Evolutionary conservation across 2,797 vertebrate species (phyloP).

Genomic region (Onychomys torridus): DNA sequence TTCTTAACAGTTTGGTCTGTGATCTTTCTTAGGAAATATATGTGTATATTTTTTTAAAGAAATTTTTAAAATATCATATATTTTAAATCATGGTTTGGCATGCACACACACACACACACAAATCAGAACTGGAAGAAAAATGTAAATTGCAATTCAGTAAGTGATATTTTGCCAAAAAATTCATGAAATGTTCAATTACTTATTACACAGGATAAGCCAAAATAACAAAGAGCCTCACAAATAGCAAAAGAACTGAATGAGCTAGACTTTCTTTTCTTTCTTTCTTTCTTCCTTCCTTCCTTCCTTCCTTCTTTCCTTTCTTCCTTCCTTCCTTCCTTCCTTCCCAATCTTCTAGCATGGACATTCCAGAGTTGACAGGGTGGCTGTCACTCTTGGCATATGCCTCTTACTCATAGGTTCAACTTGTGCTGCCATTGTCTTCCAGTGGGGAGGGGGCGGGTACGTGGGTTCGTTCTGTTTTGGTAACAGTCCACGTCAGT

Average conservation of each 20-base stretch:
- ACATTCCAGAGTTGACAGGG: background rate
- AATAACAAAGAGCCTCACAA: conserved; percentile 1
- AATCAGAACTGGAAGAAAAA: background rate
- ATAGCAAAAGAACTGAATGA: background rate
- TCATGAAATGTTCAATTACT: background rate
- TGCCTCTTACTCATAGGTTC: background rate
- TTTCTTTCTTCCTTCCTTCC: too few species aligned
- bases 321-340: background rate
- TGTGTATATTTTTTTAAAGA: background rate
- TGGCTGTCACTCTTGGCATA: background rate
- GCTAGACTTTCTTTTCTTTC: background rate
- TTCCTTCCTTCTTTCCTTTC: too few species aligned
- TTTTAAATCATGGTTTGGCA: conserved; percentile 14
- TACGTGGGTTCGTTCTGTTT: background rate
- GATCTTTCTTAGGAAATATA: background rate
- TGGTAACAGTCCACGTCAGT: background rate
- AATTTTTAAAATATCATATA: conserved; percentile 27
- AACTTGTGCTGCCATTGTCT: background rate
- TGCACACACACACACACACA: background rate
- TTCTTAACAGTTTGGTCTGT: background rate
- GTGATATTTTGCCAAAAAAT: background rate
- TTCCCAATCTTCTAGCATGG: background rate
- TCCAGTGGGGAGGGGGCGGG: background rate
- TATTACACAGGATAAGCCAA: background rate
- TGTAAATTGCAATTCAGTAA: background rate